These are phyloP conservation scores for Holothuria scabra DNA, from an alignment of 53 echinoderm and acorn worm genomes.

Conservation along the genomic window DNA sequence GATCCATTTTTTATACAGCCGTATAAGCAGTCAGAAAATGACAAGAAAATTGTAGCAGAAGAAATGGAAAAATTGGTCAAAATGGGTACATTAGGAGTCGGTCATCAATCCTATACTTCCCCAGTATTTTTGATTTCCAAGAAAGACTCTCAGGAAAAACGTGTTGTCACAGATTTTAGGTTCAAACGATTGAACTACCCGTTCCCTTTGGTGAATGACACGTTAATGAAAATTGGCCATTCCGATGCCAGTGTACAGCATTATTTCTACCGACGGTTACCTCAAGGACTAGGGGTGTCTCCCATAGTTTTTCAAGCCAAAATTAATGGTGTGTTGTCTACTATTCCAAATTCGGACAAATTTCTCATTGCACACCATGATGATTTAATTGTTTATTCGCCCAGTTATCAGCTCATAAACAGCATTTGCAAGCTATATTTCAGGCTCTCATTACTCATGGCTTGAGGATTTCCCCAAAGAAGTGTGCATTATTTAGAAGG, in stretches of 20 bases:
- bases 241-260: constrained; percentile 39
- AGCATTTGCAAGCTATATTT: constrained; percentile 11
- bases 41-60: too few species aligned
- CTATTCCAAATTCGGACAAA: not conserved
- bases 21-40: too few species aligned
- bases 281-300: too few species aligned
- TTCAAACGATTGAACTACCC: constrained; percentile 36
- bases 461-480: constrained; percentile 3
- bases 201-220: too few species aligned
- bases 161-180: too few species aligned
- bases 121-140: constrained; percentile 32
- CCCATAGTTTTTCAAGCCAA: too few species aligned
- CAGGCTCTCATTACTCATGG: not conserved
- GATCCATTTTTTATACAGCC: constrained; percentile 30
- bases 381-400: constrained; percentile 30
- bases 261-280: constrained; percentile 54
- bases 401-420: not conserved
- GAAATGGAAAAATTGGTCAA: too few species aligned
- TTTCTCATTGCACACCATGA: constrained; percentile 37
- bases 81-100: not conserved
- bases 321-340: not conserved
- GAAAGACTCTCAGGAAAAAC: not conserved
- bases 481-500: constrained; percentile 38
- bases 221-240: not conserved
- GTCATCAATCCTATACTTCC: constrained; percentile 44